Conservation (phyloP, 2,113 vertebrate species). For the Gasterosteus aculeatus region DNA sequence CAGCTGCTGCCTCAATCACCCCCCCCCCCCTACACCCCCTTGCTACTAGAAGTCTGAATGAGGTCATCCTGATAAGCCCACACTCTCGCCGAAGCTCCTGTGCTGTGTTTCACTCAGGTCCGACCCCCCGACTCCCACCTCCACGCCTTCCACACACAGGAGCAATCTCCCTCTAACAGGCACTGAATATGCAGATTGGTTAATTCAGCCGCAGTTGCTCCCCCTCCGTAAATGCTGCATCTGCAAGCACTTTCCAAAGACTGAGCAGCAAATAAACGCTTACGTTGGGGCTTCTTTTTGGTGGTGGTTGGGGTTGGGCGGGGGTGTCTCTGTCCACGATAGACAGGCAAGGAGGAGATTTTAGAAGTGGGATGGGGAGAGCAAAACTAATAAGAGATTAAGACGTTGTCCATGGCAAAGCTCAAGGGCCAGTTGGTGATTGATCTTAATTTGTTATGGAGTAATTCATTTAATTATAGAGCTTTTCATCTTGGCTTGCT, state of each 20-base stretch:
- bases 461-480: slow-evolving; percentile 68
- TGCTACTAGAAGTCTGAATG: slow-evolving; percentile 51
- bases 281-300: slow-evolving; percentile 70
- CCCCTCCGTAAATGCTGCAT: slow-evolving; percentile 80
- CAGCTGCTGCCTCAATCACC: slow-evolving; percentile 44
- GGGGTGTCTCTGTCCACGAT: slow-evolving; percentile 59
- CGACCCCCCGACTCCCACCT: slow-evolving; percentile 24
- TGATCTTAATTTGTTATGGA: slow-evolving; percentile 61
- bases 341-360: slow-evolving; percentile 67
- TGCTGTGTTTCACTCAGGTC: slow-evolving; percentile 57
- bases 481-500: slow-evolving; percentile 58
- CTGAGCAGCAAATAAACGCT: slow-evolving; percentile 79
- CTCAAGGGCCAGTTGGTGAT: slow-evolving; percentile 58
- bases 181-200: slow-evolving; percentile 81
- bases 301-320: slow-evolving; percentile 45
- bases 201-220: slow-evolving; percentile 81
- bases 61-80: slow-evolving; percentile 61
- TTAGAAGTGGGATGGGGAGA: slow-evolving; percentile 50
- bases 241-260: slow-evolving; percentile 82
- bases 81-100: slow-evolving; percentile 28
- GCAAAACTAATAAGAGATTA: slow-evolving; percentile 74
- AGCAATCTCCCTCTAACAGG: slow-evolving; percentile 64
- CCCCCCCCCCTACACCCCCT: neutral
- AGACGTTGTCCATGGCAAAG: slow-evolving; percentile 58
- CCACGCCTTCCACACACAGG: slow-evolving; percentile 59